Conservation (phyloP, 2,113 vertebrate genomes). For the Marcusenius ussheri region DNA sequence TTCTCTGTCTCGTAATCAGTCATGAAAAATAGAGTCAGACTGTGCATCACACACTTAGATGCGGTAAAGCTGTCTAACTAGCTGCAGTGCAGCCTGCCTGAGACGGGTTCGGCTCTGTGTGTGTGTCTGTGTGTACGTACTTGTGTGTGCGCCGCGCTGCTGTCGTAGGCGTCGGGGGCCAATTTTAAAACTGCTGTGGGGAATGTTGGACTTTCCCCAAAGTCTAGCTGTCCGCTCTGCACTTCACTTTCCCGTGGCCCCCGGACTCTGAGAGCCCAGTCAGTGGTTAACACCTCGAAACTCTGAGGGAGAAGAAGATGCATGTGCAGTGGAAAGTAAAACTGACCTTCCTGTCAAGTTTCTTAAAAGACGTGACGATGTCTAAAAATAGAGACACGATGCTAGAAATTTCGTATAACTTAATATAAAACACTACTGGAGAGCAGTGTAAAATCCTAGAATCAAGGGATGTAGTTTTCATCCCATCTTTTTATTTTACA, state of each 20-base stretch:
- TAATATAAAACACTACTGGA: not conserved
- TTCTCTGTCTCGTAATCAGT: not conserved
- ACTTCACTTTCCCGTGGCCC: not conserved
- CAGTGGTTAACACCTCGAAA: not conserved
- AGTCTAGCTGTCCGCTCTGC: not conserved
- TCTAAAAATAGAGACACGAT: not conserved
- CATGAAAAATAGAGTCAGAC: not conserved
- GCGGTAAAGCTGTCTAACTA: not conserved
- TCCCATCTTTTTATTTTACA: not conserved
- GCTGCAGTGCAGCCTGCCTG: not conserved
- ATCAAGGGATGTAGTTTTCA: not conserved
- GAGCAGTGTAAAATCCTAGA: not conserved
- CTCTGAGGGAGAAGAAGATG: not conserved
- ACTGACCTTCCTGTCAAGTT: not conserved
- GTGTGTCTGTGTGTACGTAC: not conserved
- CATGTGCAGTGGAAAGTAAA: not conserved
- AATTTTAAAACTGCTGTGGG: not conserved
- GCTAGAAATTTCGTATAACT: not conserved
- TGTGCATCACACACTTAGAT: not conserved
- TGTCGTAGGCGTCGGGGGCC: not conserved
- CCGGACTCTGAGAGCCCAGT: not conserved
- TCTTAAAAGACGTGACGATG: not conserved
- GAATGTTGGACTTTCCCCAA: not conserved
- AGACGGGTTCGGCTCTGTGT: not conserved
- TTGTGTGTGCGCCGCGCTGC: not conserved